Conservation (phyloP, 35 echinoderm and acorn worm species). For the Ptychodera flava region DNA sequence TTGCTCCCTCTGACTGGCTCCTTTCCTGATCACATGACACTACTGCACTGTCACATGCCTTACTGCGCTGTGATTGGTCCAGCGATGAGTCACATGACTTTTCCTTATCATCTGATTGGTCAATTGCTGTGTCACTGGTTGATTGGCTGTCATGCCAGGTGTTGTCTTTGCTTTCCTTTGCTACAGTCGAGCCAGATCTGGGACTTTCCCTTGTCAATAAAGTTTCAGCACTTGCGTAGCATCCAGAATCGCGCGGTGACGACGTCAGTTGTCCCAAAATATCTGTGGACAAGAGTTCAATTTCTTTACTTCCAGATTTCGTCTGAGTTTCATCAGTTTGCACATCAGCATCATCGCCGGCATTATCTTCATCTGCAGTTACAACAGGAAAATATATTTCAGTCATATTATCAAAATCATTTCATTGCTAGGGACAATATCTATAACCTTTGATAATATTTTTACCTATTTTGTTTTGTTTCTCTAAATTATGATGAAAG, state of each 20-base stretch:
- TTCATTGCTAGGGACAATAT: too few species aligned
- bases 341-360: neutral
- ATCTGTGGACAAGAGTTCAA: neutral
- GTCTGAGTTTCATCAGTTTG: neutral
- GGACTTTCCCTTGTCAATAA: neutral
- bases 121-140: neutral
- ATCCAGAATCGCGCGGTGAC: conserved; percentile 11
- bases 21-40: neutral
- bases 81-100: neutral
- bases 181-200: neutral
- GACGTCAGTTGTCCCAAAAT: neutral
- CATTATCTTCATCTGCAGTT: conserved; percentile 1
- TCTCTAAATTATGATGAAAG: too few species aligned
- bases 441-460: too few species aligned
- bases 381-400: too few species aligned
- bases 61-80: neutral
- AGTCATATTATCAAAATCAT: too few species aligned
- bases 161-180: neutral
- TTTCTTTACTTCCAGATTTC: neutral
- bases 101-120: neutral
- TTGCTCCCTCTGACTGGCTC: neutral
- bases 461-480: too few species aligned
- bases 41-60: neutral
- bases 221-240: conserved; percentile 15
- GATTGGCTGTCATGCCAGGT: neutral